These are phyloP conservation scores for Peribatodes rhomboidaria DNA, from an alignment of 2,888 invertebrate genomes.

Conservation along the genomic window DNA sequence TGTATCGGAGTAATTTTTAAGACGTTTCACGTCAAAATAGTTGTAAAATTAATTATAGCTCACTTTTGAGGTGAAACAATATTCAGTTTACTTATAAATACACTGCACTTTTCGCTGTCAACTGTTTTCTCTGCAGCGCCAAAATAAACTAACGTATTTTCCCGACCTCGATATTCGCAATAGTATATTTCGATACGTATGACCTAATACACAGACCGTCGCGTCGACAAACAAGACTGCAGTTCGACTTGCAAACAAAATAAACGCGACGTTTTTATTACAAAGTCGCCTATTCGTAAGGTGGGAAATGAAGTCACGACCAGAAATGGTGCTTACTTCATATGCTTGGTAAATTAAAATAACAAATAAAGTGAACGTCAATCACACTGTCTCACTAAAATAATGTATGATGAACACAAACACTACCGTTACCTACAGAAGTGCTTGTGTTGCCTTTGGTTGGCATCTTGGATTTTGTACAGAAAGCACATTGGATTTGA, in stretches of 20 bases:
- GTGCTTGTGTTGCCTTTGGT: no score
- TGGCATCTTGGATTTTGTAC: no score
- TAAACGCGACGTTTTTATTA: slow-evolving; percentile 10
- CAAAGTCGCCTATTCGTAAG: slow-evolving; percentile 12
- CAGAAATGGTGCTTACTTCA: slow-evolving; percentile 9
- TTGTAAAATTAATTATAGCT: no score
- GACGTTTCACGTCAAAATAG: no score
- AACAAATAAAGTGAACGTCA: neutral
- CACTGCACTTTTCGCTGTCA: neutral
- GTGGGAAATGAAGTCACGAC: slow-evolving; percentile 22
- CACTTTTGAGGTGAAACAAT: no score
- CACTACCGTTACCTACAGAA: neutral
- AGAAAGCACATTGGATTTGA: no score
- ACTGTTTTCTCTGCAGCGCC: neutral
- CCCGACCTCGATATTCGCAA: neutral
- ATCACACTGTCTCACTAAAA: neutral
- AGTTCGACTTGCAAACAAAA: slow-evolving; percentile 9
- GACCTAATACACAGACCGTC: slow-evolving; percentile 11
- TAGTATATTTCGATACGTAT: slow-evolving; percentile 4
- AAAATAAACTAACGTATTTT: slow-evolving; percentile 8
- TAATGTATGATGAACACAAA: neutral
- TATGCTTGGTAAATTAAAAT: neutral
- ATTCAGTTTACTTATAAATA: no score
- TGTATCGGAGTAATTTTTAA: no score
- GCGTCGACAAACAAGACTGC: slow-evolving; percentile 12